Evolutionary conservation across 2,888 invertebrate genomes (phyloP).

Genomic region (Diadegma fenestrale): DNA sequence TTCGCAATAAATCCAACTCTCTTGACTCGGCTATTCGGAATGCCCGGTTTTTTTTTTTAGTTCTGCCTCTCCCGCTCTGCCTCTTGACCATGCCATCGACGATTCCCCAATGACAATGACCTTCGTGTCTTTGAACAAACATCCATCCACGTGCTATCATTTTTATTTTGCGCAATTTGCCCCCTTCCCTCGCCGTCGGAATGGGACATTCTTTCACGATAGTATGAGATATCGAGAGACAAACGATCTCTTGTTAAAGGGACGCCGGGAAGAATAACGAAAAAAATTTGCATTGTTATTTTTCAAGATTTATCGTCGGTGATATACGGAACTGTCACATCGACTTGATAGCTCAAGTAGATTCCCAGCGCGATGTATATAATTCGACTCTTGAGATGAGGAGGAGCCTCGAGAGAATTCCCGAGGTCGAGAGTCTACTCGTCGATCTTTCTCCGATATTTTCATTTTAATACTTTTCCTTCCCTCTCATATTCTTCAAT

Average conservation of each 20-base stretch:
- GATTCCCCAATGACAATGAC: slow-evolving; percentile 51
- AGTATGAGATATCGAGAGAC: neutral
- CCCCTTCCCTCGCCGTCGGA: neutral
- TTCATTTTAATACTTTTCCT: slow-evolving; percentile 2
- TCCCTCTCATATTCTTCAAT: neutral
- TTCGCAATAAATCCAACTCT: slow-evolving; percentile 50
- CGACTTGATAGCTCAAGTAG: slow-evolving; percentile 8
- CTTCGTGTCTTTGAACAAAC: slow-evolving; percentile 37
- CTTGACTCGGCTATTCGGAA: slow-evolving; percentile 30
- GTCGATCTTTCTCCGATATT: neutral
- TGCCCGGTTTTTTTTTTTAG: slow-evolving; percentile 7
- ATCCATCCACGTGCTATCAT: slow-evolving; percentile 9
- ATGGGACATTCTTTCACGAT: neutral
- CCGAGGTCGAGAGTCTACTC: slow-evolving; percentile 33
- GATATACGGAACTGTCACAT: slow-evolving; percentile 15
- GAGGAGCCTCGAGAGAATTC: slow-evolving; percentile 35
- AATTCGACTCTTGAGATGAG: slow-evolving; percentile 19
- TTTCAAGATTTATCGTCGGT: slow-evolving; percentile 22
- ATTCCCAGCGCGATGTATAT: slow-evolving; percentile 6
- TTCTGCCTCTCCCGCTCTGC: neutral
- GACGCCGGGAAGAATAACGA: neutral
- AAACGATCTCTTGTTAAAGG: neutral
- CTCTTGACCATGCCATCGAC: slow-evolving; percentile 13
- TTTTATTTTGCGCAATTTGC: slow-evolving; percentile 11
- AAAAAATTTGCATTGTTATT: neutral